Percentiles rank a stretch among this genome's conserved stretches.
Conservation (phyloP, 1,140 invertebrate genomes). For the Dendroctonus ponderosae region DNA sequence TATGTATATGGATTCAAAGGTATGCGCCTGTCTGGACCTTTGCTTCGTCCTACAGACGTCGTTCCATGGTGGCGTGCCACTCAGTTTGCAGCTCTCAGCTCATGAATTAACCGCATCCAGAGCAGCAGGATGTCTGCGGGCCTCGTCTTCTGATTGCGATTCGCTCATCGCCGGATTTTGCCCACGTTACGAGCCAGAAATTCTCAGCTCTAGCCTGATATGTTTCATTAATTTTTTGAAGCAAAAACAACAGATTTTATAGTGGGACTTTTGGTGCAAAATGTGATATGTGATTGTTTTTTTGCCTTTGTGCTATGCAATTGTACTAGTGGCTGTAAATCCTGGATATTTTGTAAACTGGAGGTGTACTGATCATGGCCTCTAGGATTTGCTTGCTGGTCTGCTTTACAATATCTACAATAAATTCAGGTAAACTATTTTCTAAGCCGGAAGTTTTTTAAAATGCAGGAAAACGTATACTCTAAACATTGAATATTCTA, state of each 20-base stretch:
- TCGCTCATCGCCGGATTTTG: conserved; percentile 6
- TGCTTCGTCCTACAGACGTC: conserved; percentile 24
- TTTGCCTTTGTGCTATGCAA: conserved; percentile 7
- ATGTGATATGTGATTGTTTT: conserved; percentile 22
- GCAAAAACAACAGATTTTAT: neutral
- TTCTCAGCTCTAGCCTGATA: neutral
- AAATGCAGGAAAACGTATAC: no score
- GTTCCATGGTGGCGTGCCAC: conserved; percentile 35
- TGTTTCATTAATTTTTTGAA: neutral
- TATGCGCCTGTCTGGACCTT: conserved; percentile 20
- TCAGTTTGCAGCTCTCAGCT: conserved; percentile 40
- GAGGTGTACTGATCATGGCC: conserved; percentile 13
- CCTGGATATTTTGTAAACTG: neutral
- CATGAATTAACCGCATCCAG: conserved; percentile 26
- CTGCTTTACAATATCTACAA: conserved; percentile 14
- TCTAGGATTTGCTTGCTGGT: conserved; percentile 17
- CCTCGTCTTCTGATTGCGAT: conserved; percentile 34
- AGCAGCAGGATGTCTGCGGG: conserved; percentile 29
- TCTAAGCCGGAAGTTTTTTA: no score
- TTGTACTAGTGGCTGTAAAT: conserved; percentile 14
- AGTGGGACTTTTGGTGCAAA: conserved; percentile 4
- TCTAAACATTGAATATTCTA: no score
- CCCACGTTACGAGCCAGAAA: neutral
- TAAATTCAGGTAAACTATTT: conserved; percentile 21
- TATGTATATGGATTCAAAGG: conserved; percentile 32